Percentiles rank a stretch among this genome's conserved stretches.
These are phyloP conservation scores for Xiphophorus hellerii DNA, from an alignment of 2,113 vertebrate species.

Conservation along the genomic window DNA sequence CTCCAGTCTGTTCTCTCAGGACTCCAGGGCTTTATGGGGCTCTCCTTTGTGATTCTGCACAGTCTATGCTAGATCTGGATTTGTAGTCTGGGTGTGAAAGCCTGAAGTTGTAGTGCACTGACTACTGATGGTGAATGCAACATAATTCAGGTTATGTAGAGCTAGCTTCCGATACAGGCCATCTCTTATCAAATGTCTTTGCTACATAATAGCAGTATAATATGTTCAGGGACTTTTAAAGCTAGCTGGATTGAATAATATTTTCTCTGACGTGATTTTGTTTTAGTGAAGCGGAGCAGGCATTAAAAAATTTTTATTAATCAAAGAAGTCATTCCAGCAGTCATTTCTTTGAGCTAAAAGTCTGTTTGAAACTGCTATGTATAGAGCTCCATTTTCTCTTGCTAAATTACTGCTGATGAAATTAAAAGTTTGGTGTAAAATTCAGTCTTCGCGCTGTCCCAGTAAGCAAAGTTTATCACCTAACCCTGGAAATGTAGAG, in stretches of 20 bases:
- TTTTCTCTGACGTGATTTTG: constrained; percentile 8
- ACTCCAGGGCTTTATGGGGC: constrained; percentile 2
- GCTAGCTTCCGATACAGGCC: not conserved
- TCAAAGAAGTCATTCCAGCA: not conserved
- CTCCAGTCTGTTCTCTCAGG: constrained; percentile 8
- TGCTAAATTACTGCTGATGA: no score
- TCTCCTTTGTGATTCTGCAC: constrained; percentile 13
- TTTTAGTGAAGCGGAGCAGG: constrained; percentile 15
- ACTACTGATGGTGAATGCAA: constrained; percentile 22
- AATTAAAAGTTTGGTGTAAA: not conserved
- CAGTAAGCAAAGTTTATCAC: not conserved
- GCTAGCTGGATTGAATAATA: constrained; percentile 1
- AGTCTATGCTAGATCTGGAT: constrained; percentile 2
- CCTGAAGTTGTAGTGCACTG: constrained; percentile 12
- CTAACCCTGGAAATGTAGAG: not conserved
- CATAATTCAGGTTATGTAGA: not conserved
- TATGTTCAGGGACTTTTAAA: constrained; percentile 10
- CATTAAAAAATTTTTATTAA: not conserved
- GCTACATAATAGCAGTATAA: constrained; percentile 10
- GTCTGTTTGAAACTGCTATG: no score
- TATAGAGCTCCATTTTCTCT: no score
- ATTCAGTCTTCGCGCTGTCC: not conserved
- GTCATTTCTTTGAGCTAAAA: no score
- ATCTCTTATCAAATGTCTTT: not conserved
- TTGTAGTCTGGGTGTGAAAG: constrained; percentile 11